Conservation (phyloP, 2,888 invertebrate genomes). For the Papilio demoleus region DNA sequence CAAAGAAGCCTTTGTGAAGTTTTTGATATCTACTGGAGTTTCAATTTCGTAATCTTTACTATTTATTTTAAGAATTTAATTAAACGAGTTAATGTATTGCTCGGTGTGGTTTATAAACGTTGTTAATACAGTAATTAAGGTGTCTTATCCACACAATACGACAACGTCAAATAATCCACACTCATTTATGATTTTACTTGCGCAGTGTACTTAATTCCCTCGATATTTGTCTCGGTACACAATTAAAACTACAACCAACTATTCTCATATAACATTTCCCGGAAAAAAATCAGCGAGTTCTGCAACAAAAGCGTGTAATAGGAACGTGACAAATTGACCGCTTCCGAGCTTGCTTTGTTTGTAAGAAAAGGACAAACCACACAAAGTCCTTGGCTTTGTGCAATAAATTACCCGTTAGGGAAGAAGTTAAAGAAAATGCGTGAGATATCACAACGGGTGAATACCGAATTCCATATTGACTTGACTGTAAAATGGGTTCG, state of each 20-base stretch:
- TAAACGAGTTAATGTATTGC: no score
- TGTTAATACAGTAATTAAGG: no score
- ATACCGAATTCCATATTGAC: neutral
- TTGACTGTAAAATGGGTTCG: neutral
- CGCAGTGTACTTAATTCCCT: no score
- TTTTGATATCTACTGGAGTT: neutral
- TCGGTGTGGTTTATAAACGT: neutral
- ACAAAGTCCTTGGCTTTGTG: constrained; percentile 17
- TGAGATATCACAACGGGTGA: neutral
- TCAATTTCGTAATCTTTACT: no score
- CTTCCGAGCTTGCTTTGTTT: constrained; percentile 26
- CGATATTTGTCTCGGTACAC: neutral
- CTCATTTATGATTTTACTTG: no score
- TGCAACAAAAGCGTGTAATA: constrained; percentile 11
- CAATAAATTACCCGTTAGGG: constrained; percentile 15
- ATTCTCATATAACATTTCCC: neutral
- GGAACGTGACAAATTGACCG: constrained; percentile 25
- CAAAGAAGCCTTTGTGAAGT: neutral
- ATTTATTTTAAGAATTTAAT: no score
- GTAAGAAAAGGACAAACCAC: constrained; percentile 12
- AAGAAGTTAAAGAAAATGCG: constrained; percentile 1
- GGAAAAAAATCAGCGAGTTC: neutral
- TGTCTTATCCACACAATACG: no score
- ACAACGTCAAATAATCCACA: no score
- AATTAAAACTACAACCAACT: neutral